Base-by-base conservation (phyloP, 2,797 vertebrate species). In the Okamejei kenojei region DNA sequence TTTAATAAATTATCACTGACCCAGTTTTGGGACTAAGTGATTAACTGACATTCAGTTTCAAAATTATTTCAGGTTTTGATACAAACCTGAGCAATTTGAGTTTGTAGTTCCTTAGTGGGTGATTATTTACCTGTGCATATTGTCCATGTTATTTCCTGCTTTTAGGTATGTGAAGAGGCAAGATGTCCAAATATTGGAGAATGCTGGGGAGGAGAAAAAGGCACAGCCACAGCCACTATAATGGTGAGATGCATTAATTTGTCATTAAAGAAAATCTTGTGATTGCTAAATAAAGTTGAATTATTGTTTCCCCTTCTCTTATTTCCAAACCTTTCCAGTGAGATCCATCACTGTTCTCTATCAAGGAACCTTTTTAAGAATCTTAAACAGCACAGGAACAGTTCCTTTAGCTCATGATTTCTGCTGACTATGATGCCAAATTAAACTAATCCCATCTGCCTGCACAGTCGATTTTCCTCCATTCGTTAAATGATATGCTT, bases 111-210 rank as follows among this genome's bases (percentile, higher is more conserved):
- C 88, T 74, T 32, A 7, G 8, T 91, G 68, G 9, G 0, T 45
- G 32, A 73, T 91, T 38, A 73, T 91, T 91, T 8, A 35, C 63
- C 54, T 68, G 35, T 1, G 5, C 23, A 71, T 71, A 32, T 65
- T 73, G 38, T 74, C 26, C 23, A 21, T 45, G 35, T 74, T 91
- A 88, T 15, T 54, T 94, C 90, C 91, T 32, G 88, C 93, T 88
- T 88, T 32, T 92, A 99, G 99, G 99, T 99, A 6, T 99, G 99
- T 95, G 99, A 99, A 95, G 99, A 99, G 95, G 98, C 98, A 19
- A 97, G 97, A 93, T 99, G 99, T 95, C 99, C 99, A 38, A 99
- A 99, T 95, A 98, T 99, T 26, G 98, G 98, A 19, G 98, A 99
- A 93, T 99, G 99, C 88, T 99, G 99, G 99, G 99, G 98, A 93